phyloP scores from a whole-genome alignment of 2,113 vertebrate genomes.

The Tragulus kanchil region DNA sequence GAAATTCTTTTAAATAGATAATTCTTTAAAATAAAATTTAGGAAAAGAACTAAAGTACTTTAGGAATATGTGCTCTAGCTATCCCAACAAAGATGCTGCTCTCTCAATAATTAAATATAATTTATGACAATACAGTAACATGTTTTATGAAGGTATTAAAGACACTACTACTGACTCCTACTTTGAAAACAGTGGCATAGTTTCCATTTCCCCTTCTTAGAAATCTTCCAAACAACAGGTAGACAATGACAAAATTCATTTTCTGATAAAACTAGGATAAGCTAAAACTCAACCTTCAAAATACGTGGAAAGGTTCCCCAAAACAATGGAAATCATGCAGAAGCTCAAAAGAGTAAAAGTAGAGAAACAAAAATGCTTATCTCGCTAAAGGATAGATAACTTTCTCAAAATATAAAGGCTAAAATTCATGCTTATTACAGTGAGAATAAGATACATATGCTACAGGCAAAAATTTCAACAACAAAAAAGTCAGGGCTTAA shows the following conservation, averaged over 20 bases:
- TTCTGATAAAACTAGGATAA: conserved; percentile 19
- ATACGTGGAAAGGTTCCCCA: background rate
- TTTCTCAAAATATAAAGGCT: background rate
- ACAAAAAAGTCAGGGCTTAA: conserved; percentile 25
- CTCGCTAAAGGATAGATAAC: conserved; percentile 36
- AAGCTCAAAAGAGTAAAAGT: background rate
- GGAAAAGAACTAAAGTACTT: conserved; percentile 46
- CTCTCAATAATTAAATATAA: conserved; percentile 33
- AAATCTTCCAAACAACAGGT: conserved; percentile 34
- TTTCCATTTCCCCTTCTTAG: background rate
- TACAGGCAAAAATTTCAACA: conserved; percentile 18
- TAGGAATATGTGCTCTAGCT: background rate
- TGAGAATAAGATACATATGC: background rate
- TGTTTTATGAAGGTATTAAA: background rate
- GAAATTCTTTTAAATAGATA: background rate
- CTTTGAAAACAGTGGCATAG: conserved; percentile 3
- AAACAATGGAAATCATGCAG: background rate
- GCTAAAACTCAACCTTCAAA: conserved; percentile 20
- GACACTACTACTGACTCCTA: conserved; percentile 14
- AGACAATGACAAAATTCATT: conserved; percentile 34
- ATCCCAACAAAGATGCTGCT: background rate
- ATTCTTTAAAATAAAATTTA: conserved; percentile 55
- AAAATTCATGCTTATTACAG: background rate
- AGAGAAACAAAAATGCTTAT: conserved; percentile 7
- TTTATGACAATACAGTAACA: background rate